Conservation (phyloP, 2,113 vertebrate species). For the Atlantisia rogersi region DNA sequence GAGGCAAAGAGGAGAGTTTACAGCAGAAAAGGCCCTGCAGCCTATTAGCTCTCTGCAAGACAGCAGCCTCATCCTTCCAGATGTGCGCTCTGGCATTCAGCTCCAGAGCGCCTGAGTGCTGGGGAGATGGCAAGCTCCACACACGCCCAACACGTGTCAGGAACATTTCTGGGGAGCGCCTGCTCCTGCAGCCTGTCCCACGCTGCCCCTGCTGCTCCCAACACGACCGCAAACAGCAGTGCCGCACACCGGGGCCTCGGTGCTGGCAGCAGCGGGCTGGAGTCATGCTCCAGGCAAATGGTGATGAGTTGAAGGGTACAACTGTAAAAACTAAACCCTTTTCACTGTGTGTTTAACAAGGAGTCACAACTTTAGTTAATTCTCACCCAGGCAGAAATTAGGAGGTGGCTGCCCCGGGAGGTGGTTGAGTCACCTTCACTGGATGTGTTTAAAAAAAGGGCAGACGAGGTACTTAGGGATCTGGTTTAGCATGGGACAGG, state of each 20-base stretch:
- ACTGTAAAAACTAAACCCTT: background rate
- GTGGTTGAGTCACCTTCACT: too few relatives aligned
- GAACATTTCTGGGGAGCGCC: background rate
- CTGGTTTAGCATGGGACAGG: too few relatives aligned
- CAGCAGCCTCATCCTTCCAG: slow-evolving; percentile 14
- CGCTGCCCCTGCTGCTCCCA: background rate
- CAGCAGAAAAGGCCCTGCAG: slow-evolving; percentile 1
- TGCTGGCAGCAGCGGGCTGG: background rate
- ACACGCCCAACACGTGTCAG: background rate
- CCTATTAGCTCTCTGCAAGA: background rate
- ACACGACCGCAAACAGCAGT: background rate
- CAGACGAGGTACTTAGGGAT: too few relatives aligned
- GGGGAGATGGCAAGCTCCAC: background rate
- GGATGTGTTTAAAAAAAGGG: too few relatives aligned
- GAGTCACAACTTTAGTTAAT: background rate
- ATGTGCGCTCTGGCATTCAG: background rate
- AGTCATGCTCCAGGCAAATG: background rate
- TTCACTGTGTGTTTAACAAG: background rate
- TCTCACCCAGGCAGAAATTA: background rate
- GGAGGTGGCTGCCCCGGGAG: too few relatives aligned
- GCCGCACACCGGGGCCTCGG: background rate
- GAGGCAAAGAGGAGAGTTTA: background rate
- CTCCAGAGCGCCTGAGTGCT: background rate
- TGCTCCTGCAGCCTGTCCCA: background rate
- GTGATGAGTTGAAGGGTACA: background rate